Evolutionary conservation across 2,113 vertebrate species (phyloP).

Genomic region (Chionodraco myersi): DNA sequence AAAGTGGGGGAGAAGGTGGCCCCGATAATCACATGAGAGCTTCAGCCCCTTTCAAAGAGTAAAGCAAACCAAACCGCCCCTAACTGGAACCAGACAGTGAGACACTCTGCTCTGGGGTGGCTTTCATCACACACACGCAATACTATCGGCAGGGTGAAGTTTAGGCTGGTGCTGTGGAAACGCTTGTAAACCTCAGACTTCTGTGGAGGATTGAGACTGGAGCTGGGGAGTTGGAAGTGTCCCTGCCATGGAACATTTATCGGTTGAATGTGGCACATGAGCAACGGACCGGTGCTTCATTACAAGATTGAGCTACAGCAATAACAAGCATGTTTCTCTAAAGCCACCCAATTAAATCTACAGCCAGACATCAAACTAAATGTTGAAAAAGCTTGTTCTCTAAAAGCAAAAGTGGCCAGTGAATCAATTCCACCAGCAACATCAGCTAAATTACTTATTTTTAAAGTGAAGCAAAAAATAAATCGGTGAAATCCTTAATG

Average conservation of each 20-base stretch:
- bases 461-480: not conserved
- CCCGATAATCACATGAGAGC: constrained; percentile 33
- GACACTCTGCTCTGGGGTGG: constrained; percentile 42
- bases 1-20: constrained; percentile 3
- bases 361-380: not conserved
- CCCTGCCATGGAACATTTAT: not conserved
- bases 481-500: not conserved
- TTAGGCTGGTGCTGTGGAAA: constrained; percentile 70
- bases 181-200: constrained; percentile 54
- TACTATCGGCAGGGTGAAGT: constrained; percentile 61
- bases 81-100: constrained; percentile 59
- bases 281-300: not conserved
- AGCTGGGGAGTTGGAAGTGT: not conserved
- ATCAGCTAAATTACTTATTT: not conserved
- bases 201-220: constrained; percentile 10
- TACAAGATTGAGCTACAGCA: not conserved
- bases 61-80: constrained; percentile 55
- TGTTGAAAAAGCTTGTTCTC: not conserved
- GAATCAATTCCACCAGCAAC: not conserved
- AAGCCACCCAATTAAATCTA: not conserved
- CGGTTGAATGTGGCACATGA: not conserved
- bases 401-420: not conserved
- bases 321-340: not conserved
- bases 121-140: constrained; percentile 62
- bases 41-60: constrained; percentile 8